Conservation (phyloP, 2,888 invertebrate genomes). For the Dolomedes plantarius region DNA sequence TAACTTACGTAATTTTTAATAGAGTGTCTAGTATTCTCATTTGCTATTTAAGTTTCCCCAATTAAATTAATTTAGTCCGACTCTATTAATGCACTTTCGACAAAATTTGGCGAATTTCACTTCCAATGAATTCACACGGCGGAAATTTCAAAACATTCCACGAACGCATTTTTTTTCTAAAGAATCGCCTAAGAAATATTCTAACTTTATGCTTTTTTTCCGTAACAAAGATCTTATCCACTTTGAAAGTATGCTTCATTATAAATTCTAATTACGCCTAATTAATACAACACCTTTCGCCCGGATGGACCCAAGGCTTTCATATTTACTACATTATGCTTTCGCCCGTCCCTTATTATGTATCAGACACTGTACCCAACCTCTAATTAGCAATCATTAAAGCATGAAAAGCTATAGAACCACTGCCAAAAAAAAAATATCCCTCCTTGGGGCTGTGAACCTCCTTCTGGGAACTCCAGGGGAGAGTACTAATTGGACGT, state of each 20-base stretch:
- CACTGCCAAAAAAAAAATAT: not conserved
- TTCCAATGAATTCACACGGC: no score
- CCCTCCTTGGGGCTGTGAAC: not conserved
- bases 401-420: not conserved
- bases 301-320: not conserved
- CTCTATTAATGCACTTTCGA: no score
- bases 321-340: not conserved
- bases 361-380: not conserved
- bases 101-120: no score
- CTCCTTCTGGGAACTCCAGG: not conserved
- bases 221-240: no score
- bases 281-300: constrained; percentile 13
- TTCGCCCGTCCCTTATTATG: not conserved
- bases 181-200: no score
- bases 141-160: no score
- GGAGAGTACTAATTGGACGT: constrained; percentile 21
- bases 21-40: no score
- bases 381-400: constrained; percentile 39
- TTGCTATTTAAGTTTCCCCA: no score
- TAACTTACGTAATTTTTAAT: no score
- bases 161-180: no score
- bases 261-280: constrained; percentile 5
- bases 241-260: not conserved
- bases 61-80: no score
- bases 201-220: no score